These are phyloP conservation scores for Dasyurus viverrinus DNA, from an alignment of 2,113 vertebrate species.

Conservation along the genomic window DNA sequence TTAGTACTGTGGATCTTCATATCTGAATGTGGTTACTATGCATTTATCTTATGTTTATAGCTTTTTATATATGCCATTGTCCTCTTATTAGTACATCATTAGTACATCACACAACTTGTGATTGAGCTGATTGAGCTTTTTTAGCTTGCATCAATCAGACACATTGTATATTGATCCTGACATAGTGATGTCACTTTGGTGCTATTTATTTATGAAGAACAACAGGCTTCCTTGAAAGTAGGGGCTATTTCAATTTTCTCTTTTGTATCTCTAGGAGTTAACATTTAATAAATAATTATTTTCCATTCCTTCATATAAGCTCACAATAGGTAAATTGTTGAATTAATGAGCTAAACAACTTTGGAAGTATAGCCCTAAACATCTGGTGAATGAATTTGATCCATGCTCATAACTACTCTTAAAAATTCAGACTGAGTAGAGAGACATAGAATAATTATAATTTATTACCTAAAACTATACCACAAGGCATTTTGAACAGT, in stretches of 20 bases:
- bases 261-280: neutral
- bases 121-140: no score
- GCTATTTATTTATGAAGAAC: neutral
- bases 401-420: neutral
- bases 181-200: no score
- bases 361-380: neutral
- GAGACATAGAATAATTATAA: neutral
- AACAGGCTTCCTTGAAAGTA: neutral
- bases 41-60: neutral
- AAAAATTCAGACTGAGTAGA: neutral
- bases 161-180: no score
- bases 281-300: neutral
- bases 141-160: no score
- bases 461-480: neutral
- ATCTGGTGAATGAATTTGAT: neutral
- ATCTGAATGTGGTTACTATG: neutral
- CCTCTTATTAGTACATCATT: neutral
- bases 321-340: neutral
- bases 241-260: neutral
- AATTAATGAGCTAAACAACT: neutral
- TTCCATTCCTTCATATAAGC: neutral
- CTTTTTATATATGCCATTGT: neutral
- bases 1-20: neutral
- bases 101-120: no score
- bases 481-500: neutral